Evolutionary conservation across 1,140 invertebrate genomes (phyloP), one percentile per base, ranked within the genome.

Genomic region (Drosophila kohkoa): DNA sequence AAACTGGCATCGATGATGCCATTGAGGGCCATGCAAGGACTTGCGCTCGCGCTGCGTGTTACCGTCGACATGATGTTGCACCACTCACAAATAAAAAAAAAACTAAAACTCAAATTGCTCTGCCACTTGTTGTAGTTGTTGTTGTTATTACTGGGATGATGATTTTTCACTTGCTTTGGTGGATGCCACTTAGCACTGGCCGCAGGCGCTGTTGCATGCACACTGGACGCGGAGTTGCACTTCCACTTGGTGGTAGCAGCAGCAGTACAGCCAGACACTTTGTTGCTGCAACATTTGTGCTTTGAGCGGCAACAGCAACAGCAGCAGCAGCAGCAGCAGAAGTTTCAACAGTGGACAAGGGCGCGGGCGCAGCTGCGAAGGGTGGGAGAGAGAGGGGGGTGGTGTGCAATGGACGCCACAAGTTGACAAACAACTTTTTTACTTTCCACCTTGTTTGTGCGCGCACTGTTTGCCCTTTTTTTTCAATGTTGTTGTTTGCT

Each of bases 351-450:
- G 65, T 8, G 8, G 11, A 16, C 30, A 51, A 6, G 20, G 43
- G 49, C 28, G 59, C 35, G 35, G 32, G 64, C 13, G 4, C 28
- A 1, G 49, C 13, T 15, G 35, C 8, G 54, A 30, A 28, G 13
- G 25, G 48, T 10, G 20, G 54, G 15, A 13, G 11, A n/a, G 41
- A 2, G 41, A 20, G 30, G 52, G 32, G 54, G 55, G 58, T 51
- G 43, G 45, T 68, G 66, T 75, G 59, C 65, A 77, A 62, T 70
- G 71, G 63, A 70, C 64, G 78, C 80, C 90, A 92, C 90, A 92
- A 92, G 90, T 92, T 91, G 90, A 92, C 90, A 92, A 92, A 92
- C 90, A 88, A 92, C 90, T 92, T 92, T 92, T 92, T 89, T 83
- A 86, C 81, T 85, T 85, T 81, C 64, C 77, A 80, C 78, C 78